These are phyloP conservation scores for Caenorhabditis wallacei DNA, from an alignment of 2,888 invertebrate species.

Conservation along the genomic window DNA sequence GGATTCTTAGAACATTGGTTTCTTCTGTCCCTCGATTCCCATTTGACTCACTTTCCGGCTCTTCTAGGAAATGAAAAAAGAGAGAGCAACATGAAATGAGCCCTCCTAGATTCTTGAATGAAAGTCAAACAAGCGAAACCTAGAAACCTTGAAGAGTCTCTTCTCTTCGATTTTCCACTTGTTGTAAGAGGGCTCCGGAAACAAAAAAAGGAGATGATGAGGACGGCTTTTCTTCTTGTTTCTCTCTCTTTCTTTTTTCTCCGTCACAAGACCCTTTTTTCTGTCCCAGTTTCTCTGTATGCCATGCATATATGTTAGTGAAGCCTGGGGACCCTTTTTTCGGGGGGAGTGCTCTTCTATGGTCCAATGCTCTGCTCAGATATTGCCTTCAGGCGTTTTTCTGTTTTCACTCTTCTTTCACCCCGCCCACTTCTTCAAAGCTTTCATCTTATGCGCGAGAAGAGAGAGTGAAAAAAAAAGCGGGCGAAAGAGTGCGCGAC, in stretches of 20 bases:
- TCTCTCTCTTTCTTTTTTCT: constrained; percentile 11
- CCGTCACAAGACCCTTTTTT: constrained; percentile 49
- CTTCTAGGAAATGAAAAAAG: constrained; percentile 24
- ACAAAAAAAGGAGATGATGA: constrained; percentile 50
- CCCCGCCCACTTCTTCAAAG: constrained; percentile 7
- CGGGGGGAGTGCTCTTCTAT: constrained; percentile 15
- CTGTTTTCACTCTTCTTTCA: constrained; percentile 11
- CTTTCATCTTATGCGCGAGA: constrained; percentile 16
- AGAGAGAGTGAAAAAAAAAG: background rate
- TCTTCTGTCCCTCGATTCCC: background rate
- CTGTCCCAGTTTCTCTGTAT: constrained; percentile 30
- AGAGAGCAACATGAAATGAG: background rate
- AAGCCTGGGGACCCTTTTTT: constrained; percentile 31
- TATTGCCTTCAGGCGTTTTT: constrained; percentile 62
- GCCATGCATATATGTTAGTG: constrained; percentile 57
- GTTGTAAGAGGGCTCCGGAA: constrained; percentile 39
- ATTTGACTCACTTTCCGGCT: constrained; percentile 2
- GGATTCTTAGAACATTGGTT: constrained; percentile 31
- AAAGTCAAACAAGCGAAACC: constrained; percentile 48
- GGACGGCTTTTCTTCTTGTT: constrained; percentile 14
- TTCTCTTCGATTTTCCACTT: constrained; percentile 13
- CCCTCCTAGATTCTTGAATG: constrained; percentile 16
- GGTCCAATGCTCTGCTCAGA: constrained; percentile 46
- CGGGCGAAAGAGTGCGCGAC: constrained; percentile 24
- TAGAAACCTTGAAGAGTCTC: constrained; percentile 18